Evolutionary conservation across 2,888 invertebrate species (phyloP).

Genomic region (Andrena trimmerana): DNA sequence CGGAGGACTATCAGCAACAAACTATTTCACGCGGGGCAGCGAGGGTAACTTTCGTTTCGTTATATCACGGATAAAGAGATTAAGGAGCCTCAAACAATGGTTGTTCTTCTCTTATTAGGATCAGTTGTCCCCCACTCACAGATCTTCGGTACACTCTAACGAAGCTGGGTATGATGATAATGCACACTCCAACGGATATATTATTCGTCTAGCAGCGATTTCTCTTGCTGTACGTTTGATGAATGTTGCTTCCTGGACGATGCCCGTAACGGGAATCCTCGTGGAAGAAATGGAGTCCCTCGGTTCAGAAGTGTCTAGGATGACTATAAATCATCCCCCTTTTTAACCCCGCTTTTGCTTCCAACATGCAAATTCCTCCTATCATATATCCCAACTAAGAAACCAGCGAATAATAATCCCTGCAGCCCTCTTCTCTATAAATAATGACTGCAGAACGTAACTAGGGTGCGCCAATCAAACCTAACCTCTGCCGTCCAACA

Average conservation of each 20-base stretch:
- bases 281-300: conserved; percentile 15
- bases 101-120: background rate
- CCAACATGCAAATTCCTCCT: background rate
- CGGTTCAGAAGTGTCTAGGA: background rate
- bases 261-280: conserved; percentile 36
- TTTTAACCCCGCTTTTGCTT: background rate
- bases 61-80: conserved; percentile 27
- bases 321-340: conserved; percentile 10
- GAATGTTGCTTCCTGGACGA: conserved; percentile 49
- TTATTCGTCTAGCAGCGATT: conserved; percentile 37
- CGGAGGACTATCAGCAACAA: conserved; percentile 28
- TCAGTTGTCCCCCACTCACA: background rate
- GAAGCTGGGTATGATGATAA: conserved; percentile 8
- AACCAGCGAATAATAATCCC: background rate
- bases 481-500: conserved; percentile 13
- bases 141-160: conserved; percentile 4
- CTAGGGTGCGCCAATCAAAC: conserved; percentile 48
- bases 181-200: conserved; percentile 26
- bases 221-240: conserved; percentile 39
- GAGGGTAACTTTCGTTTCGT: conserved; percentile 10
- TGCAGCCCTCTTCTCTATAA: conserved; percentile 23
- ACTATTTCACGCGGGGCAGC: background rate
- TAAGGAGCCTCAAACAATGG: background rate
- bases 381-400: background rate
- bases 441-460: conserved; percentile 49